Percentiles rank a stretch among this genome's conserved stretches.
phyloP scores from a whole-genome alignment of 2,113 vertebrate genomes.

The Dicrurus megarhynchus region DNA sequence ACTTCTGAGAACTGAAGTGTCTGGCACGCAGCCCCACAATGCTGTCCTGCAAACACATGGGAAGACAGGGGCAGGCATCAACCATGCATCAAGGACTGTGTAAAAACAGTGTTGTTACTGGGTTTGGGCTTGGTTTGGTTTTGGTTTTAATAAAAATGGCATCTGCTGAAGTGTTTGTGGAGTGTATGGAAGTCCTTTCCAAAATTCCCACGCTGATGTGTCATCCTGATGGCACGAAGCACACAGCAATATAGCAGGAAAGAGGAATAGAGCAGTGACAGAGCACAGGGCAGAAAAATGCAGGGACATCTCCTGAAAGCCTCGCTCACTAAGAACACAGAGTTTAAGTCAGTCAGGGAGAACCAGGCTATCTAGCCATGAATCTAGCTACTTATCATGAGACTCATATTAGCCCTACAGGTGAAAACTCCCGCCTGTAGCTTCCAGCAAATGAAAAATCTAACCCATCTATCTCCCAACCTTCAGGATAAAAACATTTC shows the following conservation, averaged over 20 bases:
- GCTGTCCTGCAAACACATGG: neutral
- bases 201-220: neutral
- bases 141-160: neutral
- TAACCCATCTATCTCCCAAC: neutral
- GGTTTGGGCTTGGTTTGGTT: neutral
- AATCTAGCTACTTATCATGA: neutral
- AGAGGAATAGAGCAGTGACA: neutral
- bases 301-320: neutral
- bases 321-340: neutral
- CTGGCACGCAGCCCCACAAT: neutral
- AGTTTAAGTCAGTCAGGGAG: neutral
- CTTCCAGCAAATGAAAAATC: conserved; percentile 9
- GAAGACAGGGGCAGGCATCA: neutral
- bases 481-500: conserved; percentile 3
- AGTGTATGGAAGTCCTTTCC: neutral
- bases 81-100: neutral
- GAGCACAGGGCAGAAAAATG: neutral
- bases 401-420: neutral
- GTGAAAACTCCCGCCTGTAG: neutral
- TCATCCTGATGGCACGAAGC: neutral
- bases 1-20: neutral
- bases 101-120: neutral
- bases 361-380: neutral
- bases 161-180: neutral
- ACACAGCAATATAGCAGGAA: neutral